Conservation (phyloP, 2,797 vertebrate species). For the Thunnus albacares region DNA sequence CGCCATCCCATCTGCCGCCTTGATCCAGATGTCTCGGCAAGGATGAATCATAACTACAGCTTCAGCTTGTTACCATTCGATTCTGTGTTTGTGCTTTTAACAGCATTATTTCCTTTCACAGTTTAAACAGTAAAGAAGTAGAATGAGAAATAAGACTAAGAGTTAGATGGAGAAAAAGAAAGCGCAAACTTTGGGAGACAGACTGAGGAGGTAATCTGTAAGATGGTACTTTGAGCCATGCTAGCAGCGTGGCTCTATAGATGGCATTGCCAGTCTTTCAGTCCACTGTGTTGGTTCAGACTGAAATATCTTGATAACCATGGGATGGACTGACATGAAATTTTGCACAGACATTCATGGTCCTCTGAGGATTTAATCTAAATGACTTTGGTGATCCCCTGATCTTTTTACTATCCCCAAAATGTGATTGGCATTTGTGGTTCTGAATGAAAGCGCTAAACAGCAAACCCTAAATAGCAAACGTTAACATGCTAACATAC, state of each 20-base stretch:
- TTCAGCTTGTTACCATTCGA: constrained; percentile 73
- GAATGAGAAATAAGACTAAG: not conserved
- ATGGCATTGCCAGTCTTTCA: not conserved
- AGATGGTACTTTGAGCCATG: not conserved
- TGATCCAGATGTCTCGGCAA: constrained; percentile 77
- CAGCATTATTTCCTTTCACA: constrained; percentile 57
- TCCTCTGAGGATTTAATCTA: not conserved
- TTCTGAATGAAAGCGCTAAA: too few species aligned
- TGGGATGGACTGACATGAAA: not conserved
- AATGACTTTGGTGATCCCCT: not conserved
- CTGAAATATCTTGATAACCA: not conserved
- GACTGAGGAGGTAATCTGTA: not conserved
- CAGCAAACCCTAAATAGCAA: too few species aligned
- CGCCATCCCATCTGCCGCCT: constrained; percentile 62
- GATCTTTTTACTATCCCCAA: too few species aligned
- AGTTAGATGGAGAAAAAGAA: not conserved
- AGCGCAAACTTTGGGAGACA: not conserved
- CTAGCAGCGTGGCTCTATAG: not conserved
- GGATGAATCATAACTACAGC: constrained; percentile 73
- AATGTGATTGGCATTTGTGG: too few species aligned
- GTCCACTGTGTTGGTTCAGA: not conserved
- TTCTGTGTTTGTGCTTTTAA: constrained; percentile 60
- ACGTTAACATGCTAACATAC: too few species aligned
- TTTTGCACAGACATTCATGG: not conserved
- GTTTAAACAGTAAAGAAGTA: constrained; percentile 51